These are phyloP conservation scores for Aphidius colemani DNA, from an alignment of 2,888 invertebrate species.

Conservation along the genomic window DNA sequence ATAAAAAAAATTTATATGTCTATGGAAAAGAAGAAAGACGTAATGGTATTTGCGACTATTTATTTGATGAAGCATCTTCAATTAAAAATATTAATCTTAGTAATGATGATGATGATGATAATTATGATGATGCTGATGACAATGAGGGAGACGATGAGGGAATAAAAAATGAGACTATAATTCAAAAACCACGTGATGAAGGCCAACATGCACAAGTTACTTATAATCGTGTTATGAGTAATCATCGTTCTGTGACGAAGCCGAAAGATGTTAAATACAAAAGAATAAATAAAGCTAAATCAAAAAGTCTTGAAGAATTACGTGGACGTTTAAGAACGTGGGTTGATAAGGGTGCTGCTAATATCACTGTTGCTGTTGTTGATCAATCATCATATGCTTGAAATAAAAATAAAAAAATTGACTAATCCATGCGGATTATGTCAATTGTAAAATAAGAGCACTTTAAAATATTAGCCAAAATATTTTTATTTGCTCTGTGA, in stretches of 20 bases:
- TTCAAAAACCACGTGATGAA: conserved; percentile 51
- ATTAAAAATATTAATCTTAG: not conserved
- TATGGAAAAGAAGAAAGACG: conserved; percentile 6
- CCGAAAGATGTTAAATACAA: conserved; percentile 91
- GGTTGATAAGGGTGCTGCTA: conserved; percentile 76
- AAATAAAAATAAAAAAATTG: conserved; percentile 26
- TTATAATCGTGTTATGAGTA: conserved; percentile 87
- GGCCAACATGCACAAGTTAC: conserved; percentile 64
- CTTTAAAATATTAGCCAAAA: not conserved
- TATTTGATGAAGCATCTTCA: no score
- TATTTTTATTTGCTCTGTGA: not conserved
- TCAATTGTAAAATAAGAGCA: no score
- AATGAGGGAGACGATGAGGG: no score
- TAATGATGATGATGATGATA: no score
- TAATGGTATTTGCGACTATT: no score
- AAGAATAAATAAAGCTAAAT: conserved; percentile 87
- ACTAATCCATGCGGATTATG: not conserved
- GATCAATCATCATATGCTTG: conserved; percentile 62
- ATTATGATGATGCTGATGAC: no score
- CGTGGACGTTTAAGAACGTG: conserved; percentile 82
- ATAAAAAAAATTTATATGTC: not conserved
- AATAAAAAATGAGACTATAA: no score
- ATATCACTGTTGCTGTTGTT: conserved; percentile 71
- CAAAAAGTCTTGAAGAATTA: conserved; percentile 84
- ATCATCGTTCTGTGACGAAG: conserved; percentile 86